Evolutionary conservation across 2,888 invertebrate species (phyloP).

Genomic region (Quadriops clusia): DNA sequence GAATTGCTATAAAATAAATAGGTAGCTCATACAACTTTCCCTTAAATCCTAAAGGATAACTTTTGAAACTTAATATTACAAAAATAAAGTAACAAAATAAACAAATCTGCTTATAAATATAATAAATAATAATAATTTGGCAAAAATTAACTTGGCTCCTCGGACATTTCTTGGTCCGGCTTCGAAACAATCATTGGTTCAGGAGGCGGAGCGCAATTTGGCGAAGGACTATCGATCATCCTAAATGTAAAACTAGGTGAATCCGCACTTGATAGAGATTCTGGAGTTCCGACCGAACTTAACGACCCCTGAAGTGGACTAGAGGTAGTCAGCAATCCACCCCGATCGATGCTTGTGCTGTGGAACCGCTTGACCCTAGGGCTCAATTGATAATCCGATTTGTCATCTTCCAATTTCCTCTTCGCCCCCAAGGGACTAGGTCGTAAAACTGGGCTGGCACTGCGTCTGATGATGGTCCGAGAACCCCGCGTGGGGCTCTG

Average conservation of each 20-base stretch:
- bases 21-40: too few species aligned
- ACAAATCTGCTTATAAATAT: too few species aligned
- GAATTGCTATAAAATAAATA: too few species aligned
- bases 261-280: conserved; percentile 48
- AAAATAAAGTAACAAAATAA: too few species aligned
- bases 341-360: conserved; percentile 28
- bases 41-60: too few species aligned
- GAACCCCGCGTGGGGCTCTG: conserved; percentile 62
- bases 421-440: conserved; percentile 64
- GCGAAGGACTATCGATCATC: conserved; percentile 44
- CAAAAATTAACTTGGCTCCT: conserved; percentile 32
- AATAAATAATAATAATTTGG: too few species aligned
- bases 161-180: conserved; percentile 35
- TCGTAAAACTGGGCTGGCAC: conserved; percentile 78
- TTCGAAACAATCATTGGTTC: conserved; percentile 32
- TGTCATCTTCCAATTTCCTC: conserved; percentile 49
- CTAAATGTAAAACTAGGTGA: conserved; percentile 46
- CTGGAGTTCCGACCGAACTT: conserved; percentile 48
- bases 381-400: conserved; percentile 30
- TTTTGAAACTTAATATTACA: too few species aligned
- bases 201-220: conserved; percentile 33
- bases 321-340: conserved; percentile 34
- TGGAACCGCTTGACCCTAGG: conserved; percentile 37
- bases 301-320: conserved; percentile 43
- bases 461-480: conserved; percentile 61